A percentile compares a stretch with the other conserved stretches of the same genome.
Conservation (phyloP, 2,888 invertebrate species). For the Nineta flava region DNA sequence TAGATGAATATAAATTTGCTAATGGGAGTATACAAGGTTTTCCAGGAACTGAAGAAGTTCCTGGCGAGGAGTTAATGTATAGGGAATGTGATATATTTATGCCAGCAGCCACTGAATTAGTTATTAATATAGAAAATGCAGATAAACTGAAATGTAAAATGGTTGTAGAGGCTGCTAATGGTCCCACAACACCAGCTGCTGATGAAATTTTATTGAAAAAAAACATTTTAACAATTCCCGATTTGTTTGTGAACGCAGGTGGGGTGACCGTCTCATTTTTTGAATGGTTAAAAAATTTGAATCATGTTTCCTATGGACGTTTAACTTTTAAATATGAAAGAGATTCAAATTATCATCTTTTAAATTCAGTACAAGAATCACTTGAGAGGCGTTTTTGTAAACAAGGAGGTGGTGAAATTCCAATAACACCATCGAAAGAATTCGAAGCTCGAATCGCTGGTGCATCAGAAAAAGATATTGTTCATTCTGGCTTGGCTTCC, state of each 20-base stretch:
- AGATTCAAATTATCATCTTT: slow-evolving; percentile 77
- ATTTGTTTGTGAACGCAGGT: slow-evolving; percentile 78
- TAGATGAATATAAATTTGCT: slow-evolving; percentile 75
- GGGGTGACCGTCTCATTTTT: slow-evolving; percentile 98
- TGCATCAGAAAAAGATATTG: slow-evolving; percentile 96
- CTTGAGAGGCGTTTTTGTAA: slow-evolving; percentile 54
- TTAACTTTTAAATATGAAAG: slow-evolving; percentile 88
- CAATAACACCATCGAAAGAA: slow-evolving; percentile 73
- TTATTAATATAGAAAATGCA: slow-evolving; percentile 83
- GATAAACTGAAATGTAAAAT: slow-evolving; percentile 81
- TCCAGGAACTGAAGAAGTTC: slow-evolving; percentile 74
- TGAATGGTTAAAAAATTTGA: slow-evolving; percentile 96
- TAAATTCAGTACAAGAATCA: slow-evolving; percentile 97
- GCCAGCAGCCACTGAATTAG: slow-evolving; percentile 91
- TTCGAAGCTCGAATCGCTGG: slow-evolving; percentile 81
- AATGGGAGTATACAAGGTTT: slow-evolving; percentile 88
- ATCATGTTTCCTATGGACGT: slow-evolving; percentile 93
- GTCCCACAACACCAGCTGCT: slow-evolving; percentile 89
- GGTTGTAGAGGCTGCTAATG: slow-evolving; percentile 93
- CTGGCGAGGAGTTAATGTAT: slow-evolving; percentile 63
- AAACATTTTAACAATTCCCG: slow-evolving; percentile 84
- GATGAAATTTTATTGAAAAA: slow-evolving; percentile 77
- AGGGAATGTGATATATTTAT: slow-evolving; percentile 94
- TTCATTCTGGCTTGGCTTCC: slow-evolving; percentile 93
- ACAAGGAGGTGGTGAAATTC: slow-evolving; percentile 83